Base-by-base conservation (phyloP, 2,888 invertebrate species). In the Cheilosia scutellata region DNA sequence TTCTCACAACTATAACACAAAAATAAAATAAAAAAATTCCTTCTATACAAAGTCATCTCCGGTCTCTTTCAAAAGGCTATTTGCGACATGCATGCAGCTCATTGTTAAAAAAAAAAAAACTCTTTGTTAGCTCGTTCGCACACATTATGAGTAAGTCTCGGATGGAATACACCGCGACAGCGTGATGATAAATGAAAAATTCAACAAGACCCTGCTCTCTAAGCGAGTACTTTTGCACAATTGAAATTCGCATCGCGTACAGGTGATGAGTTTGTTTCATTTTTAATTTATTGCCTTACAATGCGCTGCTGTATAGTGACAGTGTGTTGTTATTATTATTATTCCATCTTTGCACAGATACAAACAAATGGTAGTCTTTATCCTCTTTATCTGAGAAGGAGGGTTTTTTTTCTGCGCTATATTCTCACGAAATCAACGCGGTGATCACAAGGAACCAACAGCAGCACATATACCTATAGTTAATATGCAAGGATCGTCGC, bases 241-340 rank as follows among this genome's bases (percentile, higher is more conserved):
- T 84, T 86, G 49, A 86, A 77, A 86, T 86, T 82, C 86, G 16
- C 57, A 51, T 13, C 68, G 72, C 77, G 86, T 86, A 57, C 76
- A 86, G 86, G 82, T 86, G 86, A 86, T 82, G 86, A 86, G 86
- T 86, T 72, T 76, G 86, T 86, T 86, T 86, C 82, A 82, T 86
- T 82, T 86, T 86, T 82, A 86, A 86, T 86, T 86, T 86, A 86
- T 86, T 76, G 82, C 72, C 76, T 77, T 77, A 49, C 62, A 75
- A 42, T 65, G 25, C 71, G 75, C 66, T 68, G 40, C 33, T 63
- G 31, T 72, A 29, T 40, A 57, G 71, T 33, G 63, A 20, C 16
- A 47, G 47, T 47, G 51, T 51, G 27, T 51, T 20, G 27, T 75
- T 63, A 53, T 70, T 74, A 47, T 72, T 58, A 31, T 65, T 68